Conservation (phyloP, 2,888 invertebrate genomes). For the Hylaea fasciaria region DNA sequence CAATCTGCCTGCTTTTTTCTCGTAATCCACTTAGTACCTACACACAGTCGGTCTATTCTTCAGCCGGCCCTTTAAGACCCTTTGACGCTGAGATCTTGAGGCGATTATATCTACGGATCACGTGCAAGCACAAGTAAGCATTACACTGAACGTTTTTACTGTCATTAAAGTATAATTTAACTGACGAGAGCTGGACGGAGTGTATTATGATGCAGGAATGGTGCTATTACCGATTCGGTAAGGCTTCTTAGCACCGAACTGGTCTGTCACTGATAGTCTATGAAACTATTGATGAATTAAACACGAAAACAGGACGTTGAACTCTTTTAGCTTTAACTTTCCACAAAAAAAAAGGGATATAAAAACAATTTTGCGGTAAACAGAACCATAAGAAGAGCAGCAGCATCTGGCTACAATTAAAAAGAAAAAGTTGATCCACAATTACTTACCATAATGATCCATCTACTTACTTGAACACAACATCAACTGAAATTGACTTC, state of each 20-base stretch:
- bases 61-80: constrained; percentile 9
- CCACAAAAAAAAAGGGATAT: no score
- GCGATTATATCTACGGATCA: constrained; percentile 25
- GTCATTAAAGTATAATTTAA: constrained; percentile 27
- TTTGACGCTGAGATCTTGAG: constrained; percentile 16
- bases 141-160: constrained; percentile 24
- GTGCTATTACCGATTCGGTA: constrained; percentile 6
- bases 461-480: constrained; percentile 19
- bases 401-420: constrained; percentile 20
- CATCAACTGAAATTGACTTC: constrained; percentile 18
- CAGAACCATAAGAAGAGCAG: constrained; percentile 19
- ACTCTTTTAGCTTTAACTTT: not conserved
- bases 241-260: not conserved
- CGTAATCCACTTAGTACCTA: constrained; percentile 24
- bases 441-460: constrained; percentile 31
- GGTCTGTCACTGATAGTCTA: not conserved
- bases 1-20: constrained; percentile 34
- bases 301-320: not conserved
- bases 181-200: constrained; percentile 3
- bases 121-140: constrained; percentile 15
- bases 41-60: constrained; percentile 11
- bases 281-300: not conserved
- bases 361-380: constrained; percentile 12
- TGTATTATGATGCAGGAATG: constrained; percentile 8
- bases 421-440: constrained; percentile 28